phyloP scores from a whole-genome alignment of 2,797 vertebrate species.

The Oophaga sylvatica region DNA sequence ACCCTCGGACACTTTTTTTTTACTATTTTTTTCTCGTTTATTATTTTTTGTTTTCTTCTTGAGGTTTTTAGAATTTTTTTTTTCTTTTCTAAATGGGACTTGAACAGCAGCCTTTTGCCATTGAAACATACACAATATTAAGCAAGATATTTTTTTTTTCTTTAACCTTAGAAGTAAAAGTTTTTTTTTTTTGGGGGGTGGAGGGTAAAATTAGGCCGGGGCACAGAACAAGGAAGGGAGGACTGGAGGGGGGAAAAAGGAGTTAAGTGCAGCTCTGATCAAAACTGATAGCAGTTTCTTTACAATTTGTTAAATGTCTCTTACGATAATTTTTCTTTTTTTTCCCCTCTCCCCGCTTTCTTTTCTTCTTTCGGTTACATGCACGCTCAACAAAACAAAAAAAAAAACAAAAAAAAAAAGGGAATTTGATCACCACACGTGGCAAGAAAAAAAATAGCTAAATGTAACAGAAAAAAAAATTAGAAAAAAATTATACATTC shows the following conservation, averaged over 20 bases:
- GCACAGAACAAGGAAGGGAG: slow-evolving; percentile 63
- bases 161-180: slow-evolving; percentile 72
- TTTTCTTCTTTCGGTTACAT: slow-evolving; percentile 79
- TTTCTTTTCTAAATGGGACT: slow-evolving; percentile 67
- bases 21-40: slow-evolving; percentile 48
- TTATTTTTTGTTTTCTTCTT: slow-evolving; percentile 39
- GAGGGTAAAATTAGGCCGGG: slow-evolving; percentile 79
- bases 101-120: slow-evolving; percentile 69
- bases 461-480: slow-evolving; percentile 78
- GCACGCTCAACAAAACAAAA: slow-evolving; percentile 77
- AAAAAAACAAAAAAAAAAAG: slow-evolving; percentile 63
- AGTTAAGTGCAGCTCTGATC: slow-evolving; percentile 89
- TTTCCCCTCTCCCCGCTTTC: slow-evolving; percentile 69
- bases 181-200: background rate
- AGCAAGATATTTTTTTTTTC: slow-evolving; percentile 68
- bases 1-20: slow-evolving; percentile 37
- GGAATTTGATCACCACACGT: slow-evolving; percentile 85
- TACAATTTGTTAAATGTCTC: slow-evolving; percentile 82
- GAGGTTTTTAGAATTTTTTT: slow-evolving; percentile 23
- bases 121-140: slow-evolving; percentile 78
- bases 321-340: slow-evolving; percentile 73
- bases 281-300: slow-evolving; percentile 82
- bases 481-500: slow-evolving; percentile 84
- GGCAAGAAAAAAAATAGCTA: slow-evolving; percentile 78
- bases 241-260: slow-evolving; percentile 77